Base-by-base conservation (phyloP, 2,113 vertebrate species). In the Vulpes ferrilata region DNA sequence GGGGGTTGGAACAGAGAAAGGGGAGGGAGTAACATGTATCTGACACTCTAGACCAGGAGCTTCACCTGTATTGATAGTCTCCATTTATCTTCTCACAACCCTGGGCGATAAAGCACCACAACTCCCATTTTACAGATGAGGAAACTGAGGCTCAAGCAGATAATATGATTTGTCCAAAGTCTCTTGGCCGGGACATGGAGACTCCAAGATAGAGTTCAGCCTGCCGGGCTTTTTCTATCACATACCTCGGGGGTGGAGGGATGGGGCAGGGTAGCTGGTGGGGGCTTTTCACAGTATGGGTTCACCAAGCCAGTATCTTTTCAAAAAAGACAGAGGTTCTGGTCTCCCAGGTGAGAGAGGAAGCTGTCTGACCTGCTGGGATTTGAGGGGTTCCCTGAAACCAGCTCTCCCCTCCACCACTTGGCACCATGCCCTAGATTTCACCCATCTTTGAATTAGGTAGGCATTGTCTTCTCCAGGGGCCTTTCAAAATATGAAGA, bases 361-460 rank as follows among this genome's bases (percentile, higher is more conserved):
- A 65, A 81, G 71, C 53, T 35, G 43, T 60, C 38, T 15, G 43
- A 32, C 22, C 80, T 95, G 57, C n/a, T 84, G 88, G 84, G 69
- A 38, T 27, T n/a, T 2, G 20, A 81, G 73, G 53, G 35, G 25
- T 60, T 90, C 79, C 35, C 60, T 35, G 92, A 76, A 88, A 51
- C 32, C 62, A 30, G 30, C 20, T 53, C 11, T 90, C 65, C 23
- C 25, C 23, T 88, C 13, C 2, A 19, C 69, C 48, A 51, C 48
- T 67, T 20, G 35, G 55, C 19, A 15, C 64, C 13, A 7, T 7
- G 23, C 11, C 67, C 88, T 22, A 32, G 79, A 67, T 48, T n/a
- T 86, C n/a, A 95, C 32, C 32, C 62, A 51, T 17, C 71, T 93
- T 88, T 67, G 88, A 90, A 76, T 71, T 57, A 82, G 85, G 57